Base-by-base conservation (phyloP, 2,113 vertebrate species). In the Lathamus discolor region DNA sequence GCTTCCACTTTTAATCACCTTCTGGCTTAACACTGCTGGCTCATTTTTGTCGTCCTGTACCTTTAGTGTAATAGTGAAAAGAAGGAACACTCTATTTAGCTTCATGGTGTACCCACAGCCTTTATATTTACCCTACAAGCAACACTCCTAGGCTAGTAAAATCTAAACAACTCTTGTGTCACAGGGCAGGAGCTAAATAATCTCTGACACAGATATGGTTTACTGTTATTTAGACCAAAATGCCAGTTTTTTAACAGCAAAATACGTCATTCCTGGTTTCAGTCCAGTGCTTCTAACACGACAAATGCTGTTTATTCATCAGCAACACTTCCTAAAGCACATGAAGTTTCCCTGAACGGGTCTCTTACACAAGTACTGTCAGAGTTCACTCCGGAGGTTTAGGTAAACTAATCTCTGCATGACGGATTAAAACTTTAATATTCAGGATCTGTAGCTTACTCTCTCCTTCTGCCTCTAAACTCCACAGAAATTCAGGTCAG, bases 71-170 rank as follows among this genome's bases (percentile, higher is more conserved):
- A 66, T 16, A 28, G 31, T 6, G 7, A 7, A 90, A 86, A 18
- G 35, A 88, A 78, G 28, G 24, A 88, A 54, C 6, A 1, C 41
- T 19, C 16, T 64, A 43, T 31, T 78, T 68, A 84, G 61, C 61
- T 33, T 33, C 31, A 54, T 0, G 0, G 23, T n/a, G 17, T 80
- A 76, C 2, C 14, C 15, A 11, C 0, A 0, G 43, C 61, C 51
- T 73, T 83, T 31, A 24, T 12, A 29, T 64, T 90, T 52, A 91
- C 52, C 39, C 67, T 59, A 83, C 20, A n/a, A 49, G 31, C 52
- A 88, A 55, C 73, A 41, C 19, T 79, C 35, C 33, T 0, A 46
- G 3, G 29, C 63, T 17, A 81, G 63, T 17, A 91, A 78, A 77
- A 81, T 24, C 44, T 55, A 55, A 86, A 55, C 44, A 75, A 35